These are phyloP conservation scores for Abrostola triplasia DNA, from an alignment of 2,888 invertebrate species.

Conservation along the genomic window DNA sequence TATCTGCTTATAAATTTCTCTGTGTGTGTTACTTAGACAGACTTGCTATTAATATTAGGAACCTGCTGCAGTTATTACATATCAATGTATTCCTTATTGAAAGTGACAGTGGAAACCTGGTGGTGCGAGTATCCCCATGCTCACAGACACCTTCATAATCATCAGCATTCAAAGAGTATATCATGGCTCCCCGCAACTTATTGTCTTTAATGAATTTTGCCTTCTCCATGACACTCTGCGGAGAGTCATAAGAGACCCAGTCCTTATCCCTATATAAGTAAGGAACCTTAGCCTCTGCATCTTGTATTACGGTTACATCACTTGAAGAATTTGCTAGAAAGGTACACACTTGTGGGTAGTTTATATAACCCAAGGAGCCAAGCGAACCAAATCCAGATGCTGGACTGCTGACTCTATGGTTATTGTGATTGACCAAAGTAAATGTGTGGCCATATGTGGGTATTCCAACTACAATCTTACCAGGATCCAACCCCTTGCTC, in stretches of 20 bases:
- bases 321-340: slow-evolving; percentile 87
- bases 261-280: slow-evolving; percentile 91
- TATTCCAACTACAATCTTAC: slow-evolving; percentile 94
- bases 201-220: slow-evolving; percentile 90
- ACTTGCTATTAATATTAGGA: background rate
- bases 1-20: background rate
- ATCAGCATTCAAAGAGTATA: slow-evolving; percentile 94
- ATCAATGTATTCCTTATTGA: slow-evolving; percentile 66
- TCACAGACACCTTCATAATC: slow-evolving; percentile 90
- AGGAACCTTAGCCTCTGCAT: slow-evolving; percentile 92
- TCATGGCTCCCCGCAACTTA: slow-evolving; percentile 94
- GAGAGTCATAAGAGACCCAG: slow-evolving; percentile 95
- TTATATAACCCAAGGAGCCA: slow-evolving; percentile 91
- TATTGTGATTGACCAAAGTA: slow-evolving; percentile 90
- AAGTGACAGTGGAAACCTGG: slow-evolving; percentile 64
- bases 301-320: slow-evolving; percentile 87
- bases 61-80: background rate
- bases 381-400: slow-evolving; percentile 91
- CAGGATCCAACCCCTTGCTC: slow-evolving; percentile 91
- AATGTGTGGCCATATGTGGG: slow-evolving; percentile 96
- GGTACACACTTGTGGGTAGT: slow-evolving; percentile 91
- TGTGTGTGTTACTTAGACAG: background rate
- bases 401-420: slow-evolving; percentile 91
- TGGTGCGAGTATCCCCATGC: slow-evolving; percentile 36
- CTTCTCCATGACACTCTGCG: slow-evolving; percentile 91